phyloP scores from a whole-genome alignment of 2,888 invertebrate genomes.

The Isotomurus palustris region DNA sequence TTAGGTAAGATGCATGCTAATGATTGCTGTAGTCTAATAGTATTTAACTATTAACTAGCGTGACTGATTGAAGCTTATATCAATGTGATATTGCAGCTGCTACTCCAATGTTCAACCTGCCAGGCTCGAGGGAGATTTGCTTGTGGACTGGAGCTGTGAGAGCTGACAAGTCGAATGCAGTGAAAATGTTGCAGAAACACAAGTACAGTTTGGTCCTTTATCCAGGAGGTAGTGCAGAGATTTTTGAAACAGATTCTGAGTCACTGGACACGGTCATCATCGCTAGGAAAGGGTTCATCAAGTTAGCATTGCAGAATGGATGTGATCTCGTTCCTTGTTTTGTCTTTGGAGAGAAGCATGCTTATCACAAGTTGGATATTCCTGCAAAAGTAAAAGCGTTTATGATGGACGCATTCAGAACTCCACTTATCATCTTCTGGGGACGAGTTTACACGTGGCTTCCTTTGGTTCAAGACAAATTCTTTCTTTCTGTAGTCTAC shows the following conservation, averaged over 20 bases:
- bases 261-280: slow-evolving; percentile 26
- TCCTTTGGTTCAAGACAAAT: slow-evolving; percentile 19
- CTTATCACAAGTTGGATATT: slow-evolving; percentile 26
- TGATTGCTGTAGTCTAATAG: neutral
- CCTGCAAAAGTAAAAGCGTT: slow-evolving; percentile 26
- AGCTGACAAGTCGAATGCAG: slow-evolving; percentile 21
- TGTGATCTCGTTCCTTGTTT: slow-evolving; percentile 26
- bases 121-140: slow-evolving; percentile 26
- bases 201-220: slow-evolving; percentile 16
- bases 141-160: slow-evolving; percentile 27
- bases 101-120: slow-evolving; percentile 23
- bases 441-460: slow-evolving; percentile 27
- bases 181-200: slow-evolving; percentile 14
- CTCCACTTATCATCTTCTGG: slow-evolving; percentile 31
- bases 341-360: slow-evolving; percentile 31
- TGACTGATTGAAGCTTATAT: too few species aligned
- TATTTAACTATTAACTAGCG: neutral
- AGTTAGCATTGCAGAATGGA: slow-evolving; percentile 24
- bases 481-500: slow-evolving; percentile 26
- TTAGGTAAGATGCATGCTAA: slow-evolving; percentile 22
- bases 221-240: slow-evolving; percentile 27
- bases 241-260: slow-evolving; percentile 26
- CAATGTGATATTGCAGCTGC: slow-evolving; percentile 20
- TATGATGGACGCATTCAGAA: slow-evolving; percentile 26
- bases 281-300: slow-evolving; percentile 26